A percentile compares a stretch with the other conserved stretches of the same genome.
These are phyloP conservation scores for Rhopalosiphum padi DNA, from an alignment of 1,140 invertebrate genomes.

Conservation along the genomic window DNA sequence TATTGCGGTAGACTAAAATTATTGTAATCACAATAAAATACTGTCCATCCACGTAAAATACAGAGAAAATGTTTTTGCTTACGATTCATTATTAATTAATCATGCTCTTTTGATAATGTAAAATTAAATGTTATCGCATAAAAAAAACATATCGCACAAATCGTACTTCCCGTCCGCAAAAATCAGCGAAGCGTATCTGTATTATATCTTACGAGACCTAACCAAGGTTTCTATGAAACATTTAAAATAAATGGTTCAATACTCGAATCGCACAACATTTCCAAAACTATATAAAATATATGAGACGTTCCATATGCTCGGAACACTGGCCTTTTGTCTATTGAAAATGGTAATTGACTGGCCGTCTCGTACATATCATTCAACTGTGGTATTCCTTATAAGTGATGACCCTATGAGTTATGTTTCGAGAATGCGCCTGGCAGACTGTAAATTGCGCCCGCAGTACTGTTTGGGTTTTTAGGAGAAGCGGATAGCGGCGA, in stretches of 20 bases:
- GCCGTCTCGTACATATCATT: background rate
- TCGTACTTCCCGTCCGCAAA: background rate
- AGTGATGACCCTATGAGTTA: background rate
- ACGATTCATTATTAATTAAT: background rate
- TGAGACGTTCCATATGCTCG: background rate
- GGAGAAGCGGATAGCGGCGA: background rate
- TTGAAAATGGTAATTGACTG: background rate
- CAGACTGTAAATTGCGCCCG: background rate
- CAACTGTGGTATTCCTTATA: background rate
- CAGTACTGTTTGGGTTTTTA: background rate
- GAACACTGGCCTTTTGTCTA: background rate
- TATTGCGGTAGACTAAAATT: background rate
- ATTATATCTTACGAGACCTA: background rate
- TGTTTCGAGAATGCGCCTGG: conserved; percentile 14
- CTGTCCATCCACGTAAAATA: background rate
- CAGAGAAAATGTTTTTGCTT: background rate
- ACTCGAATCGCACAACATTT: background rate
- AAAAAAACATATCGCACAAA: background rate
- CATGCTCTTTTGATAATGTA: background rate
- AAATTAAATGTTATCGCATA: background rate
- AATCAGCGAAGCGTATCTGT: background rate
- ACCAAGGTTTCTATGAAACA: background rate
- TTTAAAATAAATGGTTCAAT: background rate
- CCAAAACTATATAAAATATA: background rate
- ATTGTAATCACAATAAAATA: background rate